Evolutionary conservation across 2,888 invertebrate genomes (phyloP).

Genomic region (Blastobasis adustella): DNA sequence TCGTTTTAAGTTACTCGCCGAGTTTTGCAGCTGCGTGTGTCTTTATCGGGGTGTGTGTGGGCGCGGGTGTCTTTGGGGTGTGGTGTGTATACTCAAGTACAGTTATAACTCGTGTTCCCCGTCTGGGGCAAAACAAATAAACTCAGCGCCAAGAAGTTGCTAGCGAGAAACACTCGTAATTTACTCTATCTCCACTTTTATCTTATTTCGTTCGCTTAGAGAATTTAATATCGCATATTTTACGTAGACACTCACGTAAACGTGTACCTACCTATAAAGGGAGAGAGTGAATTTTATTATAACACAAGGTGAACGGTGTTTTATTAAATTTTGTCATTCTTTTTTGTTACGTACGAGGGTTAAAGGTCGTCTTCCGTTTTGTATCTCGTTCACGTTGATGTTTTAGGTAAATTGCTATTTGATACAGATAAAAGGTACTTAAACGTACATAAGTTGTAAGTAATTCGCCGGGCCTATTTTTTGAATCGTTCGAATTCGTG

Average conservation of each 20-base stretch:
- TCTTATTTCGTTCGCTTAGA: slow-evolving; percentile 12
- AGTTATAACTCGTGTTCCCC: slow-evolving; percentile 10
- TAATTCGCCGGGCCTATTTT: too few relatives aligned
- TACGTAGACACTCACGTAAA: background rate
- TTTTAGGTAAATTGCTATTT: too few relatives aligned
- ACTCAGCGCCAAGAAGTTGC: slow-evolving; percentile 15
- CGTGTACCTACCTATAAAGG: too few relatives aligned
- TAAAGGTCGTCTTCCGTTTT: too few relatives aligned
- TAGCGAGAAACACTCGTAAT: slow-evolving; percentile 15
- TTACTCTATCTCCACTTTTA: slow-evolving; percentile 16
- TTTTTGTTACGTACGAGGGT: too few relatives aligned
- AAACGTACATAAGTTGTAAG: too few relatives aligned
- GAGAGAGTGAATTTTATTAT: too few relatives aligned
- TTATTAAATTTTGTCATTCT: too few relatives aligned
- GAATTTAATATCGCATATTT: slow-evolving; percentile 11
- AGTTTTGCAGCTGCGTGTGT: slow-evolving; percentile 26
- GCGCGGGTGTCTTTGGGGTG: background rate
- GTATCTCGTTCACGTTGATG: too few relatives aligned
- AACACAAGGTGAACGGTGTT: too few relatives aligned
- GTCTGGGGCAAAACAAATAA: slow-evolving; percentile 17
- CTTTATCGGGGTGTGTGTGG: slow-evolving; percentile 3
- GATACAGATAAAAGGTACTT: too few relatives aligned
- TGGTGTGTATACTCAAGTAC: slow-evolving; percentile 2
- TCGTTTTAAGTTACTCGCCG: slow-evolving; percentile 25
- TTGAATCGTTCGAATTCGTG: too few relatives aligned